phyloP scores from a whole-genome alignment of 1,140 invertebrate species.

The Brachystomella parvula region DNA sequence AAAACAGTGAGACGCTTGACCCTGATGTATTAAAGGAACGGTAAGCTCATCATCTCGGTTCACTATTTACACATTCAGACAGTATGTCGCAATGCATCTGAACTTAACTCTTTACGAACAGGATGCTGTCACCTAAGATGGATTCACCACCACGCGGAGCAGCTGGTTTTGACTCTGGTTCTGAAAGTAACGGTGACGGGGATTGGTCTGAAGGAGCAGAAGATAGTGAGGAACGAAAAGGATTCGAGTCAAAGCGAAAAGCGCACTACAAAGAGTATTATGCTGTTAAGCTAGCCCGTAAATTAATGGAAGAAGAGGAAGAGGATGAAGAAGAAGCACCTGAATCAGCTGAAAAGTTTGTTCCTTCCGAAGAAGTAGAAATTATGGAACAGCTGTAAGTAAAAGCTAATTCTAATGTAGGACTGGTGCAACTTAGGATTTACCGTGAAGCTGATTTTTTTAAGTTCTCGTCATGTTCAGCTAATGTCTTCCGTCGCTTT shows the following conservation, averaged over 20 bases:
- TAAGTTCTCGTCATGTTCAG: too few relatives aligned
- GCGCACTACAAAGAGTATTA: conserved; percentile 96
- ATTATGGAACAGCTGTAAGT: conserved; percentile 5
- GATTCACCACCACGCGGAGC: background rate
- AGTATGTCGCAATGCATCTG: too few relatives aligned
- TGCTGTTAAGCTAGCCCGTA: conserved; percentile 78
- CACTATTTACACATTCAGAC: background rate
- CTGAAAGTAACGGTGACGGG: conserved; percentile 48
- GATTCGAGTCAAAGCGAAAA: conserved; percentile 73
- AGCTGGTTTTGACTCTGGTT: background rate
- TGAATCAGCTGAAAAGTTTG: conserved; percentile 38
- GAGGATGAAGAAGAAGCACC: conserved; percentile 64
- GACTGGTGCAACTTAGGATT: too few relatives aligned
- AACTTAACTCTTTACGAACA: background rate
- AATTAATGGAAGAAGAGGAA: conserved; percentile 80
- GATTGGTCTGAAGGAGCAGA: conserved; percentile 55
- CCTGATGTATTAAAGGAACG: conserved; percentile 4
- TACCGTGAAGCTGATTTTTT: too few relatives aligned
- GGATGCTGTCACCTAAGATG: background rate
- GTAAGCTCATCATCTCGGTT: too few relatives aligned
- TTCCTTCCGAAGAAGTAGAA: conserved; percentile 28
- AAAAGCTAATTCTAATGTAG: too few relatives aligned
- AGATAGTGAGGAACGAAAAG: conserved; percentile 42
- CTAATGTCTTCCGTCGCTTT: too few relatives aligned
- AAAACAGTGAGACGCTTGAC: conserved; percentile 48